phyloP scores from a whole-genome alignment of 1,140 invertebrate species.

The Drosophila neocordata region DNA sequence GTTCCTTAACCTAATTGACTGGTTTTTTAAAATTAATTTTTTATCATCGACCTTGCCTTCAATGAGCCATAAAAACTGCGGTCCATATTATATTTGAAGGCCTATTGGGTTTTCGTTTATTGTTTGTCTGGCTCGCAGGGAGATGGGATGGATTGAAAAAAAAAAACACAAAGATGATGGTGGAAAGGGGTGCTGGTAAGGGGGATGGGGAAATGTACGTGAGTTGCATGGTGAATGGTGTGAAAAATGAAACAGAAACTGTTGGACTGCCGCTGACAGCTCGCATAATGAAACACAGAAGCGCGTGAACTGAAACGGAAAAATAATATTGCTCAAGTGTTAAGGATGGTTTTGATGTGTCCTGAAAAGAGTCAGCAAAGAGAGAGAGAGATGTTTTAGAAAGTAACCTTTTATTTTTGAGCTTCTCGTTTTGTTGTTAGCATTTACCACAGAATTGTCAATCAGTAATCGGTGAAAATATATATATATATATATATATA shows the following conservation, averaged over 20 bases:
- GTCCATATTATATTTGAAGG: conserved; percentile 55
- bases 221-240: conserved; percentile 55
- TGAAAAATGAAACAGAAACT: conserved; percentile 56
- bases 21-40: conserved; percentile 63
- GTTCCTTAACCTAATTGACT: conserved; percentile 54
- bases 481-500: no score
- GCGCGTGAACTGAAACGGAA: conserved; percentile 65
- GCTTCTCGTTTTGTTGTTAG: conserved; percentile 6
- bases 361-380: background rate
- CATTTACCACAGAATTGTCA: background rate
- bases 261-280: conserved; percentile 56
- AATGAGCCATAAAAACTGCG: conserved; percentile 55
- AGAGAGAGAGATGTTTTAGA: background rate
- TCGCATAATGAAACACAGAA: conserved; percentile 62
- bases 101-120: conserved; percentile 27
- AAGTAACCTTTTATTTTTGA: background rate
- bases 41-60: conserved; percentile 28
- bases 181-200: background rate
- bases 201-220: conserved; percentile 42
- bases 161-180: no score
- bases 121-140: background rate
- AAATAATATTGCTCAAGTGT: conserved; percentile 66
- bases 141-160: background rate
- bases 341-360: conserved; percentile 28
- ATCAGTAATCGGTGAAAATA: background rate